These are phyloP conservation scores for Lutraria rhynchaena DNA, from an alignment of 1,140 invertebrate genomes.

Conservation along the genomic window DNA sequence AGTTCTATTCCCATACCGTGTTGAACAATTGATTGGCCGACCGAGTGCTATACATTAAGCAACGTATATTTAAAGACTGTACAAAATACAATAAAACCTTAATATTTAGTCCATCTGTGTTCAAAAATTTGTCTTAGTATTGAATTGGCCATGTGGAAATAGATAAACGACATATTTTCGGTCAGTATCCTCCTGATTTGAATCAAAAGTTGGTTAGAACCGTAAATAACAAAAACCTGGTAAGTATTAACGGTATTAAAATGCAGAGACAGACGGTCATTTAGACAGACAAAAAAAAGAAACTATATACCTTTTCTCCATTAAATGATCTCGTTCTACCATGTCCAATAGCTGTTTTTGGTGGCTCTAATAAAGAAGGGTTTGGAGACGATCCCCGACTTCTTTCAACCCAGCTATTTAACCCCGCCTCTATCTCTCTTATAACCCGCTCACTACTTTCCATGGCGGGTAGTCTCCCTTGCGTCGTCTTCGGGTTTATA, in stretches of 20 bases:
- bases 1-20: neutral
- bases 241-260: neutral
- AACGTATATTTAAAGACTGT: neutral
- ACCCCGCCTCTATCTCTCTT: slow-evolving; percentile 51
- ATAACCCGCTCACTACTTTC: slow-evolving; percentile 49
- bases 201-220: neutral
- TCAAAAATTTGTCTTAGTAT: too few relatives aligned
- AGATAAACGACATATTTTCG: too few relatives aligned
- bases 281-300: too few relatives aligned
- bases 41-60: neutral
- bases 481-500: neutral
- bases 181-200: too few relatives aligned
- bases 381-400: slow-evolving; percentile 15
- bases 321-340: slow-evolving; percentile 16
- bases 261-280: too few relatives aligned
- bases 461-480: slow-evolving; percentile 23
- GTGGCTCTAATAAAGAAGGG: neutral
- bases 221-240: neutral
- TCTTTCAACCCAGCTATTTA: slow-evolving; percentile 45
- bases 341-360: neutral
- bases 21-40: neutral
- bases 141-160: too few relatives aligned
- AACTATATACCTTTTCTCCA: neutral
- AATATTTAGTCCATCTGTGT: too few relatives aligned
- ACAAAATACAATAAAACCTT: neutral